Base-by-base conservation (phyloP, 2,888 invertebrate genomes). In the Drosophila buzzatii region DNA sequence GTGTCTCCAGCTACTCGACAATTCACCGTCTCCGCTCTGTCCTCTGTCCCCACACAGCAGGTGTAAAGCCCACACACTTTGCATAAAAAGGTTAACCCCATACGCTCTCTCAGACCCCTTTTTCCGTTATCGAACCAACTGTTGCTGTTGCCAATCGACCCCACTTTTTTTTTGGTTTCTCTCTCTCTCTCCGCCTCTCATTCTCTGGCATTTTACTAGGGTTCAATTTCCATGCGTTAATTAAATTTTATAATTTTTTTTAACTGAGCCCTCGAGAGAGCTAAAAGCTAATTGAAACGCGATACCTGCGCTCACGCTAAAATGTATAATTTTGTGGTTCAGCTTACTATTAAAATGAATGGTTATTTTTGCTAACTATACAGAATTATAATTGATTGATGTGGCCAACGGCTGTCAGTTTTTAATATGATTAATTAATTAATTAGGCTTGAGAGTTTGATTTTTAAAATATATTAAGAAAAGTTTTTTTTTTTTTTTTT, bases 161-260 rank as follows among this genome's bases (percentile, higher is more conserved):
- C 27, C 12, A 27, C 27, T 27, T 27, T 27, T 41, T 16, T 20
- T 10, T 5, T 3, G 12, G 14, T 14, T 20, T 35, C 14, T 20
- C 35, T 8, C 35, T 37, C 33, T n/a, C 12, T 20, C 8, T 33
- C 3, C 27, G 27, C 27, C 27, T n/a, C 1, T 31, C 55, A 64
- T 72, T 68, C 56, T 47, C 10, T 42, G 37, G 31, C 31, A 23
- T 56, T 39, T 57, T 2, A n/a, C 9, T 63, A 61, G 27, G 39
- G 51, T 45, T 70, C 56, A 75, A 69, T 75, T 70, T 79, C 44
- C 60, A 62, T 70, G 65, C 65, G 53, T 83, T 85, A 75, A 85
- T 85, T 85, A 71, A 85, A 85, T 85, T 88, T 79, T 64, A 73
- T 70, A 83, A 81, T 83, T 88, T 85, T 72, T 47, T 83, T 73